Percentiles rank a stretch among this genome's conserved stretches.
phyloP scores from a whole-genome alignment of 2,888 invertebrate genomes.

The Sinopyrophorus schimmeli region DNA sequence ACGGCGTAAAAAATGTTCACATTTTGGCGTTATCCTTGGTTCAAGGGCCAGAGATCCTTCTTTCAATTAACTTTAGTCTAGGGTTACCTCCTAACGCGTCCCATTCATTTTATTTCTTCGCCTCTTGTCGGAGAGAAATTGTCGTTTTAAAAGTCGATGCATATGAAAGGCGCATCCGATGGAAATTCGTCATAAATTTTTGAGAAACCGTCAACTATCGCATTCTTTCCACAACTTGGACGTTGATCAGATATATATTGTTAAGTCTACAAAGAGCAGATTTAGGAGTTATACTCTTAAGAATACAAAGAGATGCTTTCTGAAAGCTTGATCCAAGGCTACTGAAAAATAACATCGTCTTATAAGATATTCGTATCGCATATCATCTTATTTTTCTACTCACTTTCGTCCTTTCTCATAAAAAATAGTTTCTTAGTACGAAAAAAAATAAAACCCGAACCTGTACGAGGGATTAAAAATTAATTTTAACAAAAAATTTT shows the following conservation, averaged over 20 bases:
- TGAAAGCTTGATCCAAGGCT: slow-evolving; percentile 3
- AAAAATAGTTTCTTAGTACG: too few species aligned
- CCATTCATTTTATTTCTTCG: slow-evolving; percentile 21
- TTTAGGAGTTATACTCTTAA: slow-evolving; percentile 6
- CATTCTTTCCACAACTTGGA: slow-evolving; percentile 1
- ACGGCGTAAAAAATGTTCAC: slow-evolving; percentile 13
- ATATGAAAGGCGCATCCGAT: too few species aligned
- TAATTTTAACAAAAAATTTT: too few species aligned
- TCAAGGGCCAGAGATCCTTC: slow-evolving; percentile 17
- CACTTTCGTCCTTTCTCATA: background rate
- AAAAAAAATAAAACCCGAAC: too few species aligned
- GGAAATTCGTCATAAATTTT: too few species aligned
- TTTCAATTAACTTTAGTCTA: slow-evolving; percentile 21
- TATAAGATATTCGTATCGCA: slow-evolving; percentile 1
- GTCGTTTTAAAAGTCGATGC: background rate
- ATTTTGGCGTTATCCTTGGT: slow-evolving; percentile 15
- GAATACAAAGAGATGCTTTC: slow-evolving; percentile 6
- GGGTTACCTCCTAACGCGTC: slow-evolving; percentile 20
- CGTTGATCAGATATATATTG: slow-evolving; percentile 4
- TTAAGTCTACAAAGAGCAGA: slow-evolving; percentile 8
- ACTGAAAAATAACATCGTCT: background rate
- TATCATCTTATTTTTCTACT: background rate
- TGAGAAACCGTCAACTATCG: too few species aligned
- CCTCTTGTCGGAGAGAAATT: slow-evolving; percentile 11
- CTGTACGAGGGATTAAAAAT: too few species aligned